A percentile compares a stretch with the other conserved stretches of the same genome.
phyloP scores from a whole-genome alignment of 1,140 invertebrate genomes.

The Brachionus rubens region DNA sequence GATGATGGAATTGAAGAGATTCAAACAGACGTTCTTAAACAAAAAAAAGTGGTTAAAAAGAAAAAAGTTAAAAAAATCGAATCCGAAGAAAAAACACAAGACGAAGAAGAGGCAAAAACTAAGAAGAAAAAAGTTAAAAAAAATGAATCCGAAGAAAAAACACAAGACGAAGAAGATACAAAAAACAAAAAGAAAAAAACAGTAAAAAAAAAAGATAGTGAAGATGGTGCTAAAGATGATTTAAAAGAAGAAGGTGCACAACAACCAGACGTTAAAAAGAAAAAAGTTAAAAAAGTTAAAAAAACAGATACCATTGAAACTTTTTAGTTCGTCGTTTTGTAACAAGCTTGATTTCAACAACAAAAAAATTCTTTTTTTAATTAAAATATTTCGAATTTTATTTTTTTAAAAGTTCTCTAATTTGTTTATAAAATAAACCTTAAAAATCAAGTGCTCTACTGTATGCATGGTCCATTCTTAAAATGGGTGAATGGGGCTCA shows the following conservation, averaged over 20 bases:
- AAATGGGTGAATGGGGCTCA: too few species aligned
- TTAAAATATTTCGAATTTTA: too few species aligned
- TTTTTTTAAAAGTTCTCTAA: too few species aligned
- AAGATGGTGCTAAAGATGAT: background rate
- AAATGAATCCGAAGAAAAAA: background rate
- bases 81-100: background rate
- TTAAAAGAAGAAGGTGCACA: background rate
- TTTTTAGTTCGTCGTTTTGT: background rate
- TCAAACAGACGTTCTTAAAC: background rate
- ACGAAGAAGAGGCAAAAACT: background rate
- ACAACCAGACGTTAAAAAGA: background rate
- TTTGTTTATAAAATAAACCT: too few species aligned
- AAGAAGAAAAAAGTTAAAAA: background rate
- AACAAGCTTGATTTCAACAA: slow-evolving; percentile 20
- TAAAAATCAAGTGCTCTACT: too few species aligned
- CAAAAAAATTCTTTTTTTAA: too few species aligned
- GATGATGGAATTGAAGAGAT: background rate
- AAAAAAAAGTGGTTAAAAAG: slow-evolving; percentile 10
- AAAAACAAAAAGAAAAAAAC: background rate
- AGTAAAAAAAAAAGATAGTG: slow-evolving; percentile 1
- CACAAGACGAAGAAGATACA: background rate
- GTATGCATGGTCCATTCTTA: too few species aligned
- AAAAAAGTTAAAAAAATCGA: slow-evolving; percentile 2
- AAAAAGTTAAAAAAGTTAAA: slow-evolving; percentile 20
- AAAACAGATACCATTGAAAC: background rate